Percentiles rank a stretch among this genome's conserved stretches.
These are phyloP conservation scores for Cotesia chilonis DNA, from an alignment of 1,140 invertebrate species.

Conservation along the genomic window DNA sequence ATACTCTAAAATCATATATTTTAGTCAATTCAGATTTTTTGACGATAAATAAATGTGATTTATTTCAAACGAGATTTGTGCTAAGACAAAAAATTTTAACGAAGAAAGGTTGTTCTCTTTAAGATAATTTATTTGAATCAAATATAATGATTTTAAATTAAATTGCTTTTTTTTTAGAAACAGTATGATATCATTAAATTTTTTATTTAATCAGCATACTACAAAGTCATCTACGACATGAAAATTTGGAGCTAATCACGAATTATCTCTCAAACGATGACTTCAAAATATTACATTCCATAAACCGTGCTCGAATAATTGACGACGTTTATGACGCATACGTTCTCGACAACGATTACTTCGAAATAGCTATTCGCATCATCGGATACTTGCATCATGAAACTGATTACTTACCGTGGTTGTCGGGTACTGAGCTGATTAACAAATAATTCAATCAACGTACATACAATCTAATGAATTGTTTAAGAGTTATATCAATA, in stretches of 20 bases:
- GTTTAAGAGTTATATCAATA: too few relatives aligned
- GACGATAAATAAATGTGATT: too few relatives aligned
- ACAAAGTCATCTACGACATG: conserved; percentile 7
- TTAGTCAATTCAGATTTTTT: too few relatives aligned
- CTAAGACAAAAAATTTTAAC: too few relatives aligned
- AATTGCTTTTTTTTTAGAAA: too few relatives aligned
- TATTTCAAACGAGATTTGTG: too few relatives aligned
- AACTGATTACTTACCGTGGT: conserved; percentile 11
- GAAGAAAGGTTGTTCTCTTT: too few relatives aligned
- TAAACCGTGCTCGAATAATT: conserved; percentile 14
- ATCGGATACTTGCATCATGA: conserved; percentile 6
- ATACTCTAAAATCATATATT: too few relatives aligned
- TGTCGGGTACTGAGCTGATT: not conserved
- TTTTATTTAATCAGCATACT: not conserved
- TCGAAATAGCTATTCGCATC: not conserved
- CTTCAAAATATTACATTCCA: not conserved
- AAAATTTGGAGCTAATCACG: not conserved
- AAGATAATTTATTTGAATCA: too few relatives aligned
- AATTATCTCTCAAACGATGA: not conserved
- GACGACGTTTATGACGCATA: not conserved
- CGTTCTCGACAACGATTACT: not conserved
- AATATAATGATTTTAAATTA: too few relatives aligned
- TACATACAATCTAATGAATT: not conserved
- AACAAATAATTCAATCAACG: not conserved
- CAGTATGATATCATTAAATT: not conserved